Conservation (phyloP, 1,140 invertebrate species). For the Drosophila murphyi region DNA sequence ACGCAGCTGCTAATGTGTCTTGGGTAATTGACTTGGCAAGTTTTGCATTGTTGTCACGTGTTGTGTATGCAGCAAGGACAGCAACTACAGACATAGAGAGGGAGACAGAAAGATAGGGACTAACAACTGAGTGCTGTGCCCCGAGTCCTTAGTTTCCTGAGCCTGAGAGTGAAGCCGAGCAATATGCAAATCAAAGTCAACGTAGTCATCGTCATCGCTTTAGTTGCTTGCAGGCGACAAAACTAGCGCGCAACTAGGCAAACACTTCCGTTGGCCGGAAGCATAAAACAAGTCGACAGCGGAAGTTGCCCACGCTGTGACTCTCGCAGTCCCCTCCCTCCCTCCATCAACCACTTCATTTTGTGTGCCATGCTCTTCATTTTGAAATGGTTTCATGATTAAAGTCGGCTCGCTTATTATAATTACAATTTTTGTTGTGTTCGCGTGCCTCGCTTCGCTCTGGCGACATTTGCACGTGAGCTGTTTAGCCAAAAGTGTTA, state of each 20-base stretch:
- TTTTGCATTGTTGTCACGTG: conserved; percentile 79
- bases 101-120: neutral
- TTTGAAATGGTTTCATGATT: conserved; percentile 64
- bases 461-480: conserved; percentile 74
- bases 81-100: conserved; percentile 2
- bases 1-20: conserved; percentile 77
- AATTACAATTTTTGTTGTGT: conserved; percentile 71
- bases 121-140: conserved; percentile 16
- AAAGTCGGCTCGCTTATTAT: conserved; percentile 69
- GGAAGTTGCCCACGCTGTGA: conserved; percentile 68
- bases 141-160: conserved; percentile 12
- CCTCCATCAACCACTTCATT: neutral
- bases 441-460: conserved; percentile 33
- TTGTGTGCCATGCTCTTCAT: conserved; percentile 3
- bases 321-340: conserved; percentile 1
- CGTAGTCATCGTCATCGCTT: conserved; percentile 54
- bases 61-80: conserved; percentile 32
- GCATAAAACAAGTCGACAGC: conserved; percentile 82
- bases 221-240: conserved; percentile 68
- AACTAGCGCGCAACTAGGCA: conserved; percentile 82
- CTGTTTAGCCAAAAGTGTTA: conserved; percentile 81
- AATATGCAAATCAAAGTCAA: conserved; percentile 76
- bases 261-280: conserved; percentile 81
- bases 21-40: conserved; percentile 77
- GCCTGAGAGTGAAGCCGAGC: conserved; percentile 27